Conservation (phyloP, 1,140 invertebrate genomes). For the Pectinophora gossypiella region DNA sequence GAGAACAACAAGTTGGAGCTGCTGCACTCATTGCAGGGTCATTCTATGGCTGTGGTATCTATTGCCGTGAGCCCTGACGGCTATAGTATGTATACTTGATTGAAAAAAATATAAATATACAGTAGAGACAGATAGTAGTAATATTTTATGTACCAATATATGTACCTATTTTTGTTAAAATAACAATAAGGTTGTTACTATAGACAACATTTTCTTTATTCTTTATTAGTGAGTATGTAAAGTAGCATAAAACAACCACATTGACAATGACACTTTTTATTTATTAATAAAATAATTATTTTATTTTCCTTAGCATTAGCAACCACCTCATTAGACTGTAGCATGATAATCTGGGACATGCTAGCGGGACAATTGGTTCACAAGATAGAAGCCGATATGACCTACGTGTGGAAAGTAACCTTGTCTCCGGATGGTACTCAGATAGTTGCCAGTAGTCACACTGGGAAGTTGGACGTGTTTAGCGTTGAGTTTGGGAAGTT, state of each 20-base stretch:
- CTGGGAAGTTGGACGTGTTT: slow-evolving; percentile 94
- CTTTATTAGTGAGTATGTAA: no score
- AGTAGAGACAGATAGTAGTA: background rate
- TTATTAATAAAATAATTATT: slow-evolving; percentile 18
- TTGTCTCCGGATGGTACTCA: slow-evolving; percentile 95
- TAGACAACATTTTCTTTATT: no score
- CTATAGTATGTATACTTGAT: slow-evolving; percentile 80
- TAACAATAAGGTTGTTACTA: no score
- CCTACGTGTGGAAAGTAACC: slow-evolving; percentile 95
- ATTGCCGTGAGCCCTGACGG: slow-evolving; percentile 92
- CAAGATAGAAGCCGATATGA: slow-evolving; percentile 90
- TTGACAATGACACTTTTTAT: no score
- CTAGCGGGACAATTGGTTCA: slow-evolving; percentile 88
- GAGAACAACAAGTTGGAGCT: slow-evolving; percentile 85
- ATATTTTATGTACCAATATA: no score
- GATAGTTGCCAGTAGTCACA: slow-evolving; percentile 93
- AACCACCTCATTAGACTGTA: slow-evolving; percentile 94
- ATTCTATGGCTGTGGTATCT: slow-evolving; percentile 94
- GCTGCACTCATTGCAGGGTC: slow-evolving; percentile 88
- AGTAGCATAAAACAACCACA: no score
- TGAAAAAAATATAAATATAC: background rate
- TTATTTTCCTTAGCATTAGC: slow-evolving; percentile 91
- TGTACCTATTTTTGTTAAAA: no score
- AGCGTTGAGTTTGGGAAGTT: slow-evolving; percentile 89
- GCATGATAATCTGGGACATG: slow-evolving; percentile 94